Base-by-base conservation (phyloP, 1,140 invertebrate genomes). In the Euglossa dilemma region DNA sequence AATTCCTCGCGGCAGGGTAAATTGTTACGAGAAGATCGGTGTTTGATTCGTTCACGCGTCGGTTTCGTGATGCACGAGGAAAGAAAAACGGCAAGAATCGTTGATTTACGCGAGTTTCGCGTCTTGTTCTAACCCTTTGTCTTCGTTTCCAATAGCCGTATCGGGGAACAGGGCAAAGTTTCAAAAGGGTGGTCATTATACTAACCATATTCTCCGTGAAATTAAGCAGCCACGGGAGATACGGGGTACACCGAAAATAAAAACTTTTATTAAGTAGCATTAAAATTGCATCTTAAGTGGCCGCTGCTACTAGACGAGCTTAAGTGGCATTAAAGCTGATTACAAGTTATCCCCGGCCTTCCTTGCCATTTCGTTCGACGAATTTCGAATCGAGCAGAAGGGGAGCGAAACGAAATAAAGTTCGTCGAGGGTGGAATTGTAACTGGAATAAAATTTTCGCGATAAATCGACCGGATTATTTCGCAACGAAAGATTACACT, bases 251-350 rank as follows among this genome's bases (percentile, higher is more conserved):
- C n/a, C 18, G 16, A 20, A 63, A 73, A 72, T 36, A 72, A 25
- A 73, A 80, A 54, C 56, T 80, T 63, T 47, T 28, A 63, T 73
- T 63, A 73, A 52, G 57, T 73, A 63, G 69, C 47, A 72, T 80
- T 80, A 80, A 72, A 80, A 73, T 80, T 73, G 67, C 67, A 43
- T 43, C 50, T 78, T 63, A 63, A 80, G 57, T 25, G 18, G 8
- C 45, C 43, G 36, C 36, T 2, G 9, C 52, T 36, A 47, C 61
- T 81, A 52, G 63, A 64, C 18, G 25, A 61, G 36, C 36, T 83
- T 50, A 57, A 43, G 45, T n/a, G 25, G 18, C 47, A 61, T 54
- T 77, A 69, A 50, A 50, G 1, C 45, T 23, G 20, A 52, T 45
- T 36, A 45, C 25, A 25, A 52, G 36, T 59, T 20, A 45, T 63